Conservation (phyloP, 1,140 invertebrate genomes). For the Lasioglossum baleicum region DNA sequence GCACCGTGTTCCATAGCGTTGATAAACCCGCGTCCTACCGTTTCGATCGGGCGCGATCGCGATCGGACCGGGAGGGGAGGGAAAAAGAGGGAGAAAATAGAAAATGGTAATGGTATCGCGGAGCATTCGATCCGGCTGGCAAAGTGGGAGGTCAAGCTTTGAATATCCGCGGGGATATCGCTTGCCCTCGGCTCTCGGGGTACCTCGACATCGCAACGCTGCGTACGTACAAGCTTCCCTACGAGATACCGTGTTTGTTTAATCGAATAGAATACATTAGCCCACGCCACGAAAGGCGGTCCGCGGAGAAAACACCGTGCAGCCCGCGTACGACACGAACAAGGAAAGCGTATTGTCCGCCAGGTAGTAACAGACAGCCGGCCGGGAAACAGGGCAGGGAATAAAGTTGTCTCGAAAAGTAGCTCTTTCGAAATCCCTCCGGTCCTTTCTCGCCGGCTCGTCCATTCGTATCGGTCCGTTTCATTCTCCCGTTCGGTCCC, state of each 20-base stretch:
- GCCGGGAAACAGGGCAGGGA: conserved; percentile 12
- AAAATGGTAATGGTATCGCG: no score
- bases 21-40: no score
- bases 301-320: conserved; percentile 42
- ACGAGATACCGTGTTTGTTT: conserved; percentile 65
- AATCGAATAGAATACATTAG: conserved; percentile 72
- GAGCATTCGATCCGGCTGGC: conserved; percentile 39
- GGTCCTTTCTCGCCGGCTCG: conserved; percentile 14
- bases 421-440: conserved; percentile 27
- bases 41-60: no score
- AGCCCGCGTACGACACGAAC: conserved; percentile 35
- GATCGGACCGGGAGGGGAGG: no score
- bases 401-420: conserved; percentile 43
- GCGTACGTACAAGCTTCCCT: conserved; percentile 54
- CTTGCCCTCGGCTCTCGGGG: conserved; percentile 25
- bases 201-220: conserved; percentile 24
- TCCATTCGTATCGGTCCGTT: no score
- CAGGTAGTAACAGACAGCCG: conserved; percentile 21
- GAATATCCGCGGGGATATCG: conserved; percentile 41
- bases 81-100: no score
- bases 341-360: conserved; percentile 46
- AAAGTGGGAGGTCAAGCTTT: conserved; percentile 59
- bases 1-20: no score
- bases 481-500: no score
- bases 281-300: conserved; percentile 58